Evolutionary conservation across 2,113 vertebrate genomes (phyloP).

Genomic region (Peucedramus taeniatus): DNA sequence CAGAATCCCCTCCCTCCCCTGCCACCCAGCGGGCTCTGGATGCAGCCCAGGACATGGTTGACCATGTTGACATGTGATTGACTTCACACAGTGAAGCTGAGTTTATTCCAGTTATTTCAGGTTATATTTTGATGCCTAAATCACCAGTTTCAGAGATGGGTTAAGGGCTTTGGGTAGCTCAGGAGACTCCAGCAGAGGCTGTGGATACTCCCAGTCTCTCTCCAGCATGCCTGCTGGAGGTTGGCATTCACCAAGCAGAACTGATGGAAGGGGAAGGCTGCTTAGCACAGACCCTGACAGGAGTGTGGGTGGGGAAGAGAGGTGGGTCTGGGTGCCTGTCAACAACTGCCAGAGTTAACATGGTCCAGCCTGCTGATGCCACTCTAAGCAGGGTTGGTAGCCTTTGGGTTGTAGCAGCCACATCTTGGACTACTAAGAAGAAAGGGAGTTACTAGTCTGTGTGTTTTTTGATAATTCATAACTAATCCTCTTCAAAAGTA

Average conservation of each 20-base stretch:
- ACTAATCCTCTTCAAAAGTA: not conserved
- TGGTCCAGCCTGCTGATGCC: not conserved
- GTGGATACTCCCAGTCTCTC: not conserved
- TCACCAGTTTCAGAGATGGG: fast-evolving
- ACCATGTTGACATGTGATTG: not conserved
- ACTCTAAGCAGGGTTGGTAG: not conserved
- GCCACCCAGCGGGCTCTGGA: not conserved
- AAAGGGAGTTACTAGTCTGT: not conserved
- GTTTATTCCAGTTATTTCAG: not conserved
- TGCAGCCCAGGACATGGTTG: not conserved
- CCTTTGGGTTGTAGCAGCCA: not conserved
- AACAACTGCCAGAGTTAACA: not conserved
- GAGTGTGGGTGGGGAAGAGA: fast-evolving
- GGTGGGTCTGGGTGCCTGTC: not conserved
- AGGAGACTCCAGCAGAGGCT: not conserved
- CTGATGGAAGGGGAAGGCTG: not conserved
- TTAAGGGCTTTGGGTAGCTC: not conserved
- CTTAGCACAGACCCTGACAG: not conserved
- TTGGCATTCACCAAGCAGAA: not conserved
- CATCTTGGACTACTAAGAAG: not conserved
- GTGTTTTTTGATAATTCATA: not conserved
- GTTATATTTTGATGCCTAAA: not conserved
- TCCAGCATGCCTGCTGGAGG: not conserved
- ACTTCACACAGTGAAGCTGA: not conserved
- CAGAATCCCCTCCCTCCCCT: not conserved